Evolutionary conservation across 2,797 vertebrate species (phyloP), one percentile per base, ranked within the genome.

Genomic region (Salmo trutta): DNA sequence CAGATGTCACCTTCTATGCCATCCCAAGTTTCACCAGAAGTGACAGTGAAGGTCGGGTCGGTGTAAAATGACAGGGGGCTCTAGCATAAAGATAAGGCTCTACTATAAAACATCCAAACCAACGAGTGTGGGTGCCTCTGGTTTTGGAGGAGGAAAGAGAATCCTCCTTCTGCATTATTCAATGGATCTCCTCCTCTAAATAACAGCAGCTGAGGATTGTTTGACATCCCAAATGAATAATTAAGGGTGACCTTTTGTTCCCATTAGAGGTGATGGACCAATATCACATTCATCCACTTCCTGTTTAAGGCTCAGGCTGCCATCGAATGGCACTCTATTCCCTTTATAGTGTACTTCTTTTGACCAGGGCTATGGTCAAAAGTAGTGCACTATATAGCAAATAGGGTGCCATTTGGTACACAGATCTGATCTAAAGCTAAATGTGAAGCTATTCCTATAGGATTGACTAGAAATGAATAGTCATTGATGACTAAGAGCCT

Each of bases 221-320:
- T 94, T 95, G 93, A 94, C 94, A 93, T 92, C 89, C 91, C 69
- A 71, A 81, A 94, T 95, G 91, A 95, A 95, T 95, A 94, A 95
- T 95, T 94, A 94, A 95, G 91, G 81, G 16, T 94, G 93, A 95
- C 93, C 93, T 94, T 95, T 95, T 83, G 84, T 92, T 89, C 88
- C 89, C 89, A 91, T 92, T 91, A 93, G 90, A 90, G 88, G 91
- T 91, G 91, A 92, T 87, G 81, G 88, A 85, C 88, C 85, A 87
- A 88, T 82, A 85, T 81, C n/a, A 21, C 19, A n/a, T 19, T n/a
- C 56, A 59, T 59, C 56, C 66, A 79, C 83, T 88, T 88, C 85
- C 77, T 70, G 74, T 82, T 54, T 62, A 81, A 85, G 68, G 80
- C 81, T 77, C 47, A 19, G 5, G 52, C 71, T 29, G 27, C 17